Evolutionary conservation across 2,797 vertebrate genomes (phyloP).

Genomic region (Sorex maritimensis): DNA sequence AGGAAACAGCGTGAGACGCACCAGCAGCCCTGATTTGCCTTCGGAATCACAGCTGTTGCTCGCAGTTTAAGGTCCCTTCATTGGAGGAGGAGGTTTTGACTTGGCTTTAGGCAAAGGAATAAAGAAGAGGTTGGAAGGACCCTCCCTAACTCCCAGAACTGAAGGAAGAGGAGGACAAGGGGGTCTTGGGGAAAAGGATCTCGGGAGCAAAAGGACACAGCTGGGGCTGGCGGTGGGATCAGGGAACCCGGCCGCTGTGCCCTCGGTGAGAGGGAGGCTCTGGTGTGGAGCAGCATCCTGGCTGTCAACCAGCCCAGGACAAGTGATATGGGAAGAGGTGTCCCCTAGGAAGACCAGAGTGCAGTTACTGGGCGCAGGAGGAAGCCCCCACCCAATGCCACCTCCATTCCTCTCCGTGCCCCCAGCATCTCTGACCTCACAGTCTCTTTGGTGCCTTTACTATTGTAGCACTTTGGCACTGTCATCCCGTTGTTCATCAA

Average conservation of each 20-base stretch:
- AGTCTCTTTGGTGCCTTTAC: neutral
- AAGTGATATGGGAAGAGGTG: neutral
- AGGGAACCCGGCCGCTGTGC: neutral
- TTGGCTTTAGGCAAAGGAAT: constrained; percentile 21
- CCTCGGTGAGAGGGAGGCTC: neutral
- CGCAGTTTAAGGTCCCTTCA: neutral
- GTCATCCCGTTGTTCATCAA: too few species aligned
- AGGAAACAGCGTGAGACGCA: neutral
- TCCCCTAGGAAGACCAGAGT: neutral
- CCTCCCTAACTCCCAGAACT: neutral
- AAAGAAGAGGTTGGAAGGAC: neutral
- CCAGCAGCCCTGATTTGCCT: neutral
- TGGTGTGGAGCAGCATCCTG: neutral
- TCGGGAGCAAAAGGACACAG: neutral
- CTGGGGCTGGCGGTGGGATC: neutral
- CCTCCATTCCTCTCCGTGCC: neutral
- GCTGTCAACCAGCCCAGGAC: neutral
- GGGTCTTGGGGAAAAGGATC: neutral
- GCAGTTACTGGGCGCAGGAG: neutral
- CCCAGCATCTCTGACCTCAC: neutral
- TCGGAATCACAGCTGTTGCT: neutral
- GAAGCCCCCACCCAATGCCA: neutral
- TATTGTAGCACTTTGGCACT: too few species aligned
- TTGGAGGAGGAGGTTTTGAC: constrained; percentile 5
- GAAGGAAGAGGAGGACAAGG: neutral